Conservation (phyloP, 2,888 invertebrate genomes). For the Eretmocerus hayati region DNA sequence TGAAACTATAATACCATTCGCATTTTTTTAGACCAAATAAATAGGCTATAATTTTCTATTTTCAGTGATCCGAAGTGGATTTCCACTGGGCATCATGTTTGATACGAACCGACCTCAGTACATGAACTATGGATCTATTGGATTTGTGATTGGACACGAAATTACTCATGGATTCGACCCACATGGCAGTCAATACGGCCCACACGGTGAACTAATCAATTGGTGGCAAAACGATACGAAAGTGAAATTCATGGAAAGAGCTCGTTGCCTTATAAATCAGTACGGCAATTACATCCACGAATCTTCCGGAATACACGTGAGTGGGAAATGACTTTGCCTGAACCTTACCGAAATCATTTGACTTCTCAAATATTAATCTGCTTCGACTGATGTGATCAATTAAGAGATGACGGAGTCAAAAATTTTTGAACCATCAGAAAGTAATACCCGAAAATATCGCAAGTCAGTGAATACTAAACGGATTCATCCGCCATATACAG, state of each 20-base stretch:
- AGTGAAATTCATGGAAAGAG: slow-evolving; percentile 72
- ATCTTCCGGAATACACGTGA: background rate
- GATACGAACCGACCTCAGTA: slow-evolving; percentile 57
- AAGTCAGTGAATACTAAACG: too few species aligned
- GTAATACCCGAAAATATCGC: too few species aligned
- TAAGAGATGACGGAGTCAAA: too few species aligned
- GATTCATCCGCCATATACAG: too few species aligned
- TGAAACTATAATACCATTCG: too few species aligned
- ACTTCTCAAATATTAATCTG: too few species aligned
- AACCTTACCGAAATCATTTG: too few species aligned
- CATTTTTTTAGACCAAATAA: too few species aligned
- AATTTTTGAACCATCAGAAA: too few species aligned
- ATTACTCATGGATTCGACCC: background rate
- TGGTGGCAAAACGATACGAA: slow-evolving; percentile 89
- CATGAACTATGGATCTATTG: slow-evolving; percentile 88
- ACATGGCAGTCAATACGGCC: slow-evolving; percentile 50
- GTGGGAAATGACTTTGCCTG: too few species aligned
- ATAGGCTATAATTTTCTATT: too few species aligned
- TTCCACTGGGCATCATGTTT: slow-evolving; percentile 87
- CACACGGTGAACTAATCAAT: slow-evolving; percentile 81
- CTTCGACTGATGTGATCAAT: too few species aligned
- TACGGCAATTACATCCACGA: background rate
- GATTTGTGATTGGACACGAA: slow-evolving; percentile 36
- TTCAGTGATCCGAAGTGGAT: slow-evolving; percentile 74
- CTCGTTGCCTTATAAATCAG: slow-evolving; percentile 60